Conservation (phyloP, 92 coral and sea anemone species). For the Porites evermanni region DNA sequence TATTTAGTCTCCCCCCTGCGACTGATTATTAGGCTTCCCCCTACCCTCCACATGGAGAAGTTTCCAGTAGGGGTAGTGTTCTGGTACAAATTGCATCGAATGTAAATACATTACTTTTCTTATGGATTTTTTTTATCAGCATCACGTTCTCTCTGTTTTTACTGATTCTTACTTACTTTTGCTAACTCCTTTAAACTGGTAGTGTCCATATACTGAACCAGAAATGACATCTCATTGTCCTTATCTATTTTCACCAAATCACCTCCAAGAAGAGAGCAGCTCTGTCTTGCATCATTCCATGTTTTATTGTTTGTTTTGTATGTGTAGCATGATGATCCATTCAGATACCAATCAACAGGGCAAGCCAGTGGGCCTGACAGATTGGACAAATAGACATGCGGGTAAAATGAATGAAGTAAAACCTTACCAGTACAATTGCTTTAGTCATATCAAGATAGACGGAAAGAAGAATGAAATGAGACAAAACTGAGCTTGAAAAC, state of each 20-base stretch:
- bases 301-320: conserved; percentile 4
- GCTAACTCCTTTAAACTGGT: neutral
- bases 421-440: neutral
- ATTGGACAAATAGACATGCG: neutral
- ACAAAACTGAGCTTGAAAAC: too few species aligned
- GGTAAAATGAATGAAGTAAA: neutral
- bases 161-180: neutral
- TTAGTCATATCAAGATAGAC: too few species aligned
- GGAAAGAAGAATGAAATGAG: too few species aligned
- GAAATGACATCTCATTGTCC: conserved; percentile 54
- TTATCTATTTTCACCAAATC: conserved; percentile 67
- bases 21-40: too few species aligned
- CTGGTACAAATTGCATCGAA: too few species aligned
- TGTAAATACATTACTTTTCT: too few species aligned
- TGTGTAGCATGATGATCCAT: conserved; percentile 69
- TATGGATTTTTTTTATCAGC: too few species aligned
- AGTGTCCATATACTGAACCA: neutral
- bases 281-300: conserved; percentile 59
- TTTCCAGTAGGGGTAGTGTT: too few species aligned
- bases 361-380: conserved; percentile 57
- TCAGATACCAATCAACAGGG: conserved; percentile 68
- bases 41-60: too few species aligned
- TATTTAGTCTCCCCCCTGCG: too few species aligned
- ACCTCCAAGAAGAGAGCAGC: conserved; percentile 72
- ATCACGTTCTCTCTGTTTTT: too few species aligned